Evolutionary conservation across 2,888 invertebrate species (phyloP).

Genomic region (Urechis unicinctus): DNA sequence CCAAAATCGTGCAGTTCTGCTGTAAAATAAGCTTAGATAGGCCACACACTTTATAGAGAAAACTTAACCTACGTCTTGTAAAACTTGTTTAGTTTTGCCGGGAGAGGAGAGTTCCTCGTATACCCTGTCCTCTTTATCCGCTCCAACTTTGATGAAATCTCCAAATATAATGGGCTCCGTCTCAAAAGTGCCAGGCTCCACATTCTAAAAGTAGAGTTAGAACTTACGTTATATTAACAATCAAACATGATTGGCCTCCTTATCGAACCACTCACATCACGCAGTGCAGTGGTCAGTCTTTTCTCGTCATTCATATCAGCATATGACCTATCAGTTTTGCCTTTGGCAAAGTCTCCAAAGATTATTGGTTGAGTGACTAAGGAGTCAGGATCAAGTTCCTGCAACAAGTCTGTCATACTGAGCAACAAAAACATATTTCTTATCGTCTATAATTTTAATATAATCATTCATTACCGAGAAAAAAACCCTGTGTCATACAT

Average conservation of each 20-base stretch:
- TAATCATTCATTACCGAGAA: too few species aligned
- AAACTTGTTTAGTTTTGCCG: constrained; percentile 63
- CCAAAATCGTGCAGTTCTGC: too few species aligned
- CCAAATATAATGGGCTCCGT: constrained; percentile 64
- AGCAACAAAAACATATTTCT: too few species aligned
- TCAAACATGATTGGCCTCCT: neutral
- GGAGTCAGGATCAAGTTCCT: neutral
- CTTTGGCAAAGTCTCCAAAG: neutral
- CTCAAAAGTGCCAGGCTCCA: constrained; percentile 41
- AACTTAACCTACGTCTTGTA: constrained; percentile 61
- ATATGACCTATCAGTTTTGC: neutral
- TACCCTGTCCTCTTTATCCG: constrained; percentile 65
- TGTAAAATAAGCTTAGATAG: too few species aligned
- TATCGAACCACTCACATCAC: too few species aligned
- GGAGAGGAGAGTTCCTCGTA: constrained; percentile 79
- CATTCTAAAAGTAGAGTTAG: constrained; percentile 26
- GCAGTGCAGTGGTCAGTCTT: too few species aligned
- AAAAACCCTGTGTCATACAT: neutral
- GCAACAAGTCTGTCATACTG: too few species aligned
- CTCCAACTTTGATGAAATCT: constrained; percentile 74
- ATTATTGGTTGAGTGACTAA: neutral
- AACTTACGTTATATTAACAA: neutral
- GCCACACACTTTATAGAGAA: too few species aligned
- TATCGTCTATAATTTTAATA: too few species aligned
- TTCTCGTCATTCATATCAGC: too few species aligned